phyloP scores from a whole-genome alignment of 1,140 invertebrate genomes.

The Berghia stephanieae region DNA sequence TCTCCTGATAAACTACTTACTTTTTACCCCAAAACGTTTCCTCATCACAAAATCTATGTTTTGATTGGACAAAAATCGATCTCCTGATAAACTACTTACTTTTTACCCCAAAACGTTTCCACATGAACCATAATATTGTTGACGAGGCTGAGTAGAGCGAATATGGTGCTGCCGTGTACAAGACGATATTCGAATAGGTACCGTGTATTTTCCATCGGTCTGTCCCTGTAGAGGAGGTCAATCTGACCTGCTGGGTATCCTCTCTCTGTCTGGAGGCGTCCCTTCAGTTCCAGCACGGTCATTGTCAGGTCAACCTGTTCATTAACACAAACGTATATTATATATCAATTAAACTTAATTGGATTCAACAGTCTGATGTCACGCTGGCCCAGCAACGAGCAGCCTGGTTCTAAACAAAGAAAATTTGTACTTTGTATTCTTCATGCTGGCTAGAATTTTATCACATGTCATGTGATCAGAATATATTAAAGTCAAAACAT shows the following conservation, averaged over 20 bases:
- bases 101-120: slow-evolving; percentile 58
- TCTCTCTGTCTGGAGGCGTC: slow-evolving; percentile 43
- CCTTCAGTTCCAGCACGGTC: slow-evolving; percentile 51
- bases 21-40: slow-evolving; percentile 59
- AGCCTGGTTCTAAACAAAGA: no score
- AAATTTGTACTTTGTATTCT: no score
- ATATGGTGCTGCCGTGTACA: slow-evolving; percentile 41
- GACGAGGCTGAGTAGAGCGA: slow-evolving; percentile 53
- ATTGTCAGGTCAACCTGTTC: slow-evolving; percentile 39
- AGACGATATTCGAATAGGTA: slow-evolving; percentile 52
- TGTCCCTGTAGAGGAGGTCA: slow-evolving; percentile 52
- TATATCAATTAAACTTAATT: no score
- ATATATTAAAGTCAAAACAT: no score
- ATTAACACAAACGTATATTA: background rate
- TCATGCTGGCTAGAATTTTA: no score
- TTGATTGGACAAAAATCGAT: no score
- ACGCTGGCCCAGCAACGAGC: no score
- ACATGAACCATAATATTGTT: slow-evolving; percentile 55
- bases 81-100: no score
- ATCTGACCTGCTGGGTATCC: slow-evolving; percentile 51
- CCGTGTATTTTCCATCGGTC: slow-evolving; percentile 48
- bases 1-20: no score
- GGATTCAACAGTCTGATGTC: no score
- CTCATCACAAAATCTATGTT: no score
- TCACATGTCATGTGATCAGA: no score